Base-by-base conservation (phyloP, 2,888 invertebrate species). In the Sphecodes monilicornis region DNA sequence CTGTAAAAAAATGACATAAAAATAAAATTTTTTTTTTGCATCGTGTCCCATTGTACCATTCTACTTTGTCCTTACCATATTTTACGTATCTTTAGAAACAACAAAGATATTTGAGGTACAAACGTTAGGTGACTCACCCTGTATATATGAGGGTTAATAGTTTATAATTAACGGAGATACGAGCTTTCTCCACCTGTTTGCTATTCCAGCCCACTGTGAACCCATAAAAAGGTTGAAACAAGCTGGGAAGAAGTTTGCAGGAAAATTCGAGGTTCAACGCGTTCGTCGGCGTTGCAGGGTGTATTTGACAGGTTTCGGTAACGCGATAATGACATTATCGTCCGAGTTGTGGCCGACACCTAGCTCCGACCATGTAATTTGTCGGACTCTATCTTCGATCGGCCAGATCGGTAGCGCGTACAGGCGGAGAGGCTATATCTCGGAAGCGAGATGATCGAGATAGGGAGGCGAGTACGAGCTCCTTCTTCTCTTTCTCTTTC, bases 321-420 rank as follows among this genome's bases (percentile, higher is more conserved):
- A 75, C 22, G 66, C 76, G 66, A 71, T 85, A 85, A 85, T 75
- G 79, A 77, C 83, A 77, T 83, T 74, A 83, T 80, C 82, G 43
- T 68, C 43, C 29, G 50, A 69, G 43, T 46, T 57, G 13, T 26
- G 36, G 36, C 73, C 54, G 54, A 50, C 54, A 50, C 64, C 36
- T 60, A 41, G 39, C n/a, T 22, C 29, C 43, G n/a, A 13, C 29
- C 73, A 41, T 60, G 76, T 73, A 84, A 86, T 86, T 86, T 86
- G 80, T 86, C 80, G 60, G 84, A 26, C 64, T n/a, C 71, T 84
- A 84, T 80, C 85, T 72, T 39, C n/a, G 78, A 81, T 78, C 78
- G 76, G 73, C 22, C 22, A 60, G 77, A 80, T 86, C 86, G 76
- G 85, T 85, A 85, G 82, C 78, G 70, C 73, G 78, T 76, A 75